phyloP scores from a whole-genome alignment of 2,113 vertebrate genomes.

The Grallaria varia region DNA sequence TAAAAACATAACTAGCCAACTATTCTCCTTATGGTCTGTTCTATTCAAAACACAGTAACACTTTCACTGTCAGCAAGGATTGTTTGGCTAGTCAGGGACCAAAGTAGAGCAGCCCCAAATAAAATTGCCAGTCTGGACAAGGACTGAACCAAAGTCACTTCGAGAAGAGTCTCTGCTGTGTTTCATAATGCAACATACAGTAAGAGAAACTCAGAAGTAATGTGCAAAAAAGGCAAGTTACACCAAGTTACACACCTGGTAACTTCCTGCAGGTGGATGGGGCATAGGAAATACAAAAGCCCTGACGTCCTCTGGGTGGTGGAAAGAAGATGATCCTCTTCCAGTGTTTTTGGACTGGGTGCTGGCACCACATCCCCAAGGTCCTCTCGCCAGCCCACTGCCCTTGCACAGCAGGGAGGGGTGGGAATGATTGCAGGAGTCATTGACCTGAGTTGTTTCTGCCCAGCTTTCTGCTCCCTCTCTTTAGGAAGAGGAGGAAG shows the following conservation, averaged over 20 bases:
- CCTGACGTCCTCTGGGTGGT: not conserved
- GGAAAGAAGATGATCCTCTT: not conserved
- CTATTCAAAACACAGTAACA: not conserved
- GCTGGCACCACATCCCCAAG: not conserved
- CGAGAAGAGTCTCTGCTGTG: not conserved
- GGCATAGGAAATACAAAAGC: not conserved
- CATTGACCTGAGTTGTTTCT: not conserved
- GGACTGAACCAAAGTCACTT: not conserved
- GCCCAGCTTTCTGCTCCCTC: not conserved
- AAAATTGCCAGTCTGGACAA: not conserved
- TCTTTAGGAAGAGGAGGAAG: not conserved
- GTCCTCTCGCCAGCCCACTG: not conserved
- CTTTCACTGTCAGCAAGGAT: not conserved
- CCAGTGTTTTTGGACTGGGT: not conserved
- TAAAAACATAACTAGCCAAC: not conserved
- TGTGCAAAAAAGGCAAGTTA: not conserved
- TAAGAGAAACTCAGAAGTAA: not conserved
- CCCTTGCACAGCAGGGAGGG: not conserved
- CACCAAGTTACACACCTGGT: not conserved
- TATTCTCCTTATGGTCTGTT: not conserved
- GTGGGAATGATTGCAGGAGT: rapidly evolving
- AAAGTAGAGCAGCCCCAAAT: not conserved
- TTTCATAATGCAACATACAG: not conserved
- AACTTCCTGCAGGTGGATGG: not conserved
- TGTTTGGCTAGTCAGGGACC: not conserved